These are phyloP conservation scores for Chamaetylas fuelleborni DNA, from an alignment of 2,113 vertebrate genomes.

Conservation along the genomic window DNA sequence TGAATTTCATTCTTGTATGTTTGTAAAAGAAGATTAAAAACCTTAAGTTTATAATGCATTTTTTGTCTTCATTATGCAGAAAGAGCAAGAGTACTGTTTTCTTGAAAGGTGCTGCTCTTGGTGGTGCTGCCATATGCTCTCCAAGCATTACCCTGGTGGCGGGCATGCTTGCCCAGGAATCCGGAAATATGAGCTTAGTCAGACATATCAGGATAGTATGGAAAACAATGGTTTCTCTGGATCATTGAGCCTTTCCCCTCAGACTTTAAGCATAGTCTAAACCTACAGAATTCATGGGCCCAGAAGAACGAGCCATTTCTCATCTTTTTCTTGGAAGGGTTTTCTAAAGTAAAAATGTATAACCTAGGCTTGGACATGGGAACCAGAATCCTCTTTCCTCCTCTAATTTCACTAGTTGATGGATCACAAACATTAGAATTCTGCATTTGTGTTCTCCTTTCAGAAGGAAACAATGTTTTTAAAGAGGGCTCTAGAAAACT, in stretches of 20 bases:
- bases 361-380: neutral
- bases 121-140: neutral
- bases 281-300: neutral
- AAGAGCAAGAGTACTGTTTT: neutral
- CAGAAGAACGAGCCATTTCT: neutral
- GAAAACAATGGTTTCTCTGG: neutral
- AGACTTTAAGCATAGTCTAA: neutral
- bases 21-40: neutral
- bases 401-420: neutral
- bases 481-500: neutral
- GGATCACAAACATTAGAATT: neutral
- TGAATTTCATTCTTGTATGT: neutral
- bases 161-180: neutral
- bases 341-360: neutral
- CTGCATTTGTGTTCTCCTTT: neutral
- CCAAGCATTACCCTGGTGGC: neutral
- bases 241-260: neutral
- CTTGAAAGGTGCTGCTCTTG: neutral
- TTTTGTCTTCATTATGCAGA: neutral
- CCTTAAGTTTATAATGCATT: neutral
- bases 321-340: neutral
- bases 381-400: neutral
- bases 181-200: neutral
- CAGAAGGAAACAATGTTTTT: neutral
- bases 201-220: neutral